A percentile compares a stretch with the other conserved stretches of the same genome.
phyloP scores from a whole-genome alignment of 1,140 invertebrate genomes.

The Brachionus rubens region DNA sequence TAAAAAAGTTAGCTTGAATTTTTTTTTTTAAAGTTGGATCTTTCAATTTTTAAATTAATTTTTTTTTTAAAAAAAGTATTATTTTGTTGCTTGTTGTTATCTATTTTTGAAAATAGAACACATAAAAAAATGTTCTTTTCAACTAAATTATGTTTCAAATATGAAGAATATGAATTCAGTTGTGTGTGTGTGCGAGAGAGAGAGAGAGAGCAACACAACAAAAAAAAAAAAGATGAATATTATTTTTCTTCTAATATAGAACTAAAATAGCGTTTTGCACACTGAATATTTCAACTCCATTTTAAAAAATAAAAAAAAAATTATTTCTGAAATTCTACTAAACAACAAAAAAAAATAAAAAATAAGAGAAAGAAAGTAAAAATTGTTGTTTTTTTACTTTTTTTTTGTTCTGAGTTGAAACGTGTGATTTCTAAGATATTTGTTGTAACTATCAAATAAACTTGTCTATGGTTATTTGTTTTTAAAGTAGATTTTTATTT shows the following conservation, averaged over 20 bases:
- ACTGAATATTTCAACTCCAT: slow-evolving; percentile 22
- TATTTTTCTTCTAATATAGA: background rate
- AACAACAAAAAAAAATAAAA: background rate
- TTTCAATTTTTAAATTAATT: background rate
- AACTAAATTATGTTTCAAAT: slow-evolving; percentile 24
- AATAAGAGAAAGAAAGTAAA: too few relatives aligned
- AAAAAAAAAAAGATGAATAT: slow-evolving; percentile 15
- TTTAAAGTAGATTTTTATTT: too few relatives aligned
- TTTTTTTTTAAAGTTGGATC: background rate
- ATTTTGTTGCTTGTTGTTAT: background rate
- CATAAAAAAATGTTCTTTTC: background rate
- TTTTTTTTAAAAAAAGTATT: background rate
- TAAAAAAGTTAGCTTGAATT: background rate
- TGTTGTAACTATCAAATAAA: too few relatives aligned
- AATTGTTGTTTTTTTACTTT: too few relatives aligned
- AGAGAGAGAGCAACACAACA: too few relatives aligned
- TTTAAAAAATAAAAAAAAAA: background rate
- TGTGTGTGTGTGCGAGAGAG: too few relatives aligned
- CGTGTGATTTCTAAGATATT: too few relatives aligned
- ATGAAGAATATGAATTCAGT: slow-evolving; percentile 27
- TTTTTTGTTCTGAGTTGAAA: too few relatives aligned
- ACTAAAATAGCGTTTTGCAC: slow-evolving; percentile 40
- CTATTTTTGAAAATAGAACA: background rate
- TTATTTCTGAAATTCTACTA: background rate
- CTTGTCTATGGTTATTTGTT: too few relatives aligned